A percentile compares a stretch with the other conserved stretches of the same genome.
phyloP scores from a whole-genome alignment of 2,797 vertebrate species.

The Falco rusticolus region DNA sequence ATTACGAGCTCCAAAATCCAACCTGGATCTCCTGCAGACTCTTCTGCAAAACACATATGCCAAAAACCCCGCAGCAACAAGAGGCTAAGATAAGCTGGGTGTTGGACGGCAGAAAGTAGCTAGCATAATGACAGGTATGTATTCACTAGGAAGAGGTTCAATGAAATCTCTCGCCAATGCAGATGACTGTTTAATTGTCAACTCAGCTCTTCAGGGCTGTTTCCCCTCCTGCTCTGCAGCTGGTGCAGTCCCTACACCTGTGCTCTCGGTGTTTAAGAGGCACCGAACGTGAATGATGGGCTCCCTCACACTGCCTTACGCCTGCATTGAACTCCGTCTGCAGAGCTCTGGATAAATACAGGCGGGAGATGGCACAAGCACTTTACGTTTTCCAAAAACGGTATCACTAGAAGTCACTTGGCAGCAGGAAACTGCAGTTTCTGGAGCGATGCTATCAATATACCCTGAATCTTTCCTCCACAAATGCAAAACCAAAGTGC shows the following conservation, averaged over 20 bases:
- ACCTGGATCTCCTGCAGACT: background rate
- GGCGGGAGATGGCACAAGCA: background rate
- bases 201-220: background rate
- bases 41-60: background rate
- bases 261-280: background rate
- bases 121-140: background rate
- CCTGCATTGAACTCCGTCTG: fast-evolving
- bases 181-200: background rate
- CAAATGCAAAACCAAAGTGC: background rate
- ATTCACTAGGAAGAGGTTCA: background rate
- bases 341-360: background rate
- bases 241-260: background rate
- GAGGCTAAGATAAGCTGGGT: background rate
- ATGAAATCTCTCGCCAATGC: background rate
- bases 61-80: background rate
- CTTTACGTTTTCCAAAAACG: fast-evolving
- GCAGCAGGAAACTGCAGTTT: background rate
- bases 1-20: background rate
- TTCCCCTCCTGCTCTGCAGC: background rate
- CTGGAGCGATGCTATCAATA: fast-evolving
- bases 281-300: background rate
- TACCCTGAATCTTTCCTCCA: background rate
- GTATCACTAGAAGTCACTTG: background rate
- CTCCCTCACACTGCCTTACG: background rate
- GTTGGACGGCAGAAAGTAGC: background rate